phyloP scores from a whole-genome alignment of 2,797 vertebrate species.

The Tenualosa ilisha region DNA sequence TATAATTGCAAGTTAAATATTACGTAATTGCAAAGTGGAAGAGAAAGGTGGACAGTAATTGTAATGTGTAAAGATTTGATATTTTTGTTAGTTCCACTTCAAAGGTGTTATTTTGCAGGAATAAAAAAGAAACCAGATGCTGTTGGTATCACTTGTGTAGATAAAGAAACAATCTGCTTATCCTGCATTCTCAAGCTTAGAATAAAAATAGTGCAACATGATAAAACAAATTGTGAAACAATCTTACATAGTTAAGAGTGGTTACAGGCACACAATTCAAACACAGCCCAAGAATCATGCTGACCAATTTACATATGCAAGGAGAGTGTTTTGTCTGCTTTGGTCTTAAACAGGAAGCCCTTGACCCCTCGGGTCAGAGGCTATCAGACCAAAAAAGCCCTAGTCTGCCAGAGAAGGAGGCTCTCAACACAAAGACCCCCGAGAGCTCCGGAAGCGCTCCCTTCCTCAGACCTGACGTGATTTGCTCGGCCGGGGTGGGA shows the following conservation, averaged over 20 bases:
- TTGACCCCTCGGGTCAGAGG: constrained; percentile 67
- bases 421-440: constrained; percentile 53
- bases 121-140: not conserved
- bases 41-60: not conserved
- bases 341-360: constrained; percentile 67
- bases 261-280: not conserved
- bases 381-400: constrained; percentile 67
- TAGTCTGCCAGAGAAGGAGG: constrained; percentile 74
- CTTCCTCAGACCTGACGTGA: constrained; percentile 56
- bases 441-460: not conserved
- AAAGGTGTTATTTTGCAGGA: not conserved
- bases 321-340: constrained; percentile 67
- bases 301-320: constrained; percentile 67
- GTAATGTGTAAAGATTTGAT: not conserved
- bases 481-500: constrained; percentile 53
- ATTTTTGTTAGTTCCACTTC: not conserved
- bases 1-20: not conserved
- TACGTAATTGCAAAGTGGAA: not conserved
- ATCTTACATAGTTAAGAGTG: not conserved
- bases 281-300: not conserved
- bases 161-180: not conserved
- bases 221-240: not conserved
- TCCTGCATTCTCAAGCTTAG: not conserved
- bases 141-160: not conserved
- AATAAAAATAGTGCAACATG: not conserved